These are phyloP conservation scores for Pristionchus mayeri DNA, from an alignment of 2,888 invertebrate genomes.

Conservation along the genomic window DNA sequence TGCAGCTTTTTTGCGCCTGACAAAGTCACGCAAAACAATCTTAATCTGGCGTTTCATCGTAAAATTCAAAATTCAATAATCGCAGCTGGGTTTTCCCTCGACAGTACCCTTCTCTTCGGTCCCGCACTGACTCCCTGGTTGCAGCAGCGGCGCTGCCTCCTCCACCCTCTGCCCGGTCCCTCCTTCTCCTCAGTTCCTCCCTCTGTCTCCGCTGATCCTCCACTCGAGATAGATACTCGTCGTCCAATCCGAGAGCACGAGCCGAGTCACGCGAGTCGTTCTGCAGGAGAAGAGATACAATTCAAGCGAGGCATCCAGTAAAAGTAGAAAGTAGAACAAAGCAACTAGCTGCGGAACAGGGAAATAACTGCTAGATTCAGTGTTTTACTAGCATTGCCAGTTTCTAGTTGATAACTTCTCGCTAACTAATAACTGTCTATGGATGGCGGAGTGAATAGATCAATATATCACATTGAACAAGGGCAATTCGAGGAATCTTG, in stretches of 20 bases:
- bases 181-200: slow-evolving; percentile 33
- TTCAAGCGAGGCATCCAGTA: background rate
- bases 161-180: background rate
- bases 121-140: slow-evolving; percentile 24
- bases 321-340: too few relatives aligned
- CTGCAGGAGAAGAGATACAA: slow-evolving; percentile 22
- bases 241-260: slow-evolving; percentile 70
- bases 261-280: slow-evolving; percentile 64
- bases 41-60: too few relatives aligned
- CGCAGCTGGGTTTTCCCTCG: background rate
- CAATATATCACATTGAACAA: too few relatives aligned
- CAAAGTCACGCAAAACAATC: too few relatives aligned
- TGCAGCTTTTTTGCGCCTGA: too few relatives aligned
- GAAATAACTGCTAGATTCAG: too few relatives aligned
- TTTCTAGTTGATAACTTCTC: too few relatives aligned
- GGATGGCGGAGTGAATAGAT: too few relatives aligned
- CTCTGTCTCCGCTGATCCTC: slow-evolving; percentile 66
- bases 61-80: background rate
- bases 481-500: too few relatives aligned
- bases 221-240: slow-evolving; percentile 70
- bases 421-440: too few relatives aligned
- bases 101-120: background rate
- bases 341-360: background rate
- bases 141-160: background rate
- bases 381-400: too few relatives aligned